Evolutionary conservation across 2,888 invertebrate species (phyloP), one percentile per base, ranked within the genome.

Genomic region (Acrobasis repandana): DNA sequence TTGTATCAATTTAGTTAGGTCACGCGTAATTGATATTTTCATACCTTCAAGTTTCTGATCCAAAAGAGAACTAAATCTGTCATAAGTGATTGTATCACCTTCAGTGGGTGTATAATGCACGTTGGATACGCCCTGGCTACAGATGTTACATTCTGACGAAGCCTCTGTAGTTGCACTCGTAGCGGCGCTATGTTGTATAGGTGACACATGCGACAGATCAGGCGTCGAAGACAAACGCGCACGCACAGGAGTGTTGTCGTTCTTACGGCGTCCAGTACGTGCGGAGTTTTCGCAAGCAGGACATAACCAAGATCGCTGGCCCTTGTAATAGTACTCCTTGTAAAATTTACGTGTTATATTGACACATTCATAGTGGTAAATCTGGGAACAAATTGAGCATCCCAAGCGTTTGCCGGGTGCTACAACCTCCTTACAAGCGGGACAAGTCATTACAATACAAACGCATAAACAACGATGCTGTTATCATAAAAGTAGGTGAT

Each of bases 391-490:
- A 46, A n/a, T 4, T 15, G 46, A 5, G 11, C 46, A 46, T 9
- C 15, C 14, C 46, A 46, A 46, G 14, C 46, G 14, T 4, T 46
- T 11, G 14, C 4, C 46, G 14, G 5, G 14, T 11, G 46, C 46
- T 9, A 46, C 46, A 46, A 11, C 15, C 14, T 46, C 14, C 14
- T 46, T 46, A 46, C 46, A 46, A 11, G 46, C 46, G 8, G 46
- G 46, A 11, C 46, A 46, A 46, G 46, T 46, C 46, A 46, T 46
- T 46, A n/a, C n/a, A n/a, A n/a, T n/a, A n/a, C n/a, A n/a, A n/a
- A n/a, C n/a, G n/a, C n/a, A n/a, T n/a, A n/a, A n/a, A n/a, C n/a
- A n/a, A n/a, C n/a, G n/a, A n/a, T n/a, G n/a, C n/a, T n/a, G n/a
- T n/a, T n/a, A n/a, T n/a, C n/a, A n/a, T n/a, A n/a, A n/a, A n/a